Percentiles rank a stretch among this genome's conserved stretches.
These are phyloP conservation scores for Ceriagrion tenellum DNA, from an alignment of 2,888 invertebrate species.

Conservation along the genomic window DNA sequence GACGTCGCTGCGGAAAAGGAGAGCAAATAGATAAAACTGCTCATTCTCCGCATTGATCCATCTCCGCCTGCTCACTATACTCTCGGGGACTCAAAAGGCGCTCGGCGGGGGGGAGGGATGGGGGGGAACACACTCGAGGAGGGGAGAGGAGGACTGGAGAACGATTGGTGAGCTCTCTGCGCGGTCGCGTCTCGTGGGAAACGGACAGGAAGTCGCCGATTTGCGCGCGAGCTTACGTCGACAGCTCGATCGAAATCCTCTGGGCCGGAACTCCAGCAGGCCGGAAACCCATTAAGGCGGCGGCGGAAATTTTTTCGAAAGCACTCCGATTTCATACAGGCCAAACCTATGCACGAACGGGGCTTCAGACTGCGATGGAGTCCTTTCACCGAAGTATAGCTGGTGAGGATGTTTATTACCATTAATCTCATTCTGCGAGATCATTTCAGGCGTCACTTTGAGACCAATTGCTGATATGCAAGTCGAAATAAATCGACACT, in stretches of 20 bases:
- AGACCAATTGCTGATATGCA: too few species aligned
- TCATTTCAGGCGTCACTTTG: too few species aligned
- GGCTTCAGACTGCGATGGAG: neutral
- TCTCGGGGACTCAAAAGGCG: neutral
- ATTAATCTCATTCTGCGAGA: too few species aligned
- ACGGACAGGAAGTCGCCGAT: neutral
- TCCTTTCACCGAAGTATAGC: neutral
- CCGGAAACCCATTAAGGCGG: neutral
- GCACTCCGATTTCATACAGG: neutral
- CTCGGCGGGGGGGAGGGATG: neutral
- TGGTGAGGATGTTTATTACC: too few species aligned
- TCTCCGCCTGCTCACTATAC: neutral
- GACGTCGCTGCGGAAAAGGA: neutral
- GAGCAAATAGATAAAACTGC: neutral
- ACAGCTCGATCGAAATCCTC: slow-evolving; percentile 17
- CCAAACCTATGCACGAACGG: neutral
- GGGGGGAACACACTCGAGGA: too few species aligned
- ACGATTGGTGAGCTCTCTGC: too few species aligned
- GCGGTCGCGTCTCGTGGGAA: neutral
- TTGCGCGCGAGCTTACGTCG: neutral
- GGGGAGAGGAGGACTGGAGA: too few species aligned
- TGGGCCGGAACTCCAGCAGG: neutral
- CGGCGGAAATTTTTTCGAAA: neutral
- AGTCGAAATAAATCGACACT: too few species aligned
- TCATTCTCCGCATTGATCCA: neutral